Conservation (phyloP, 2,797 vertebrate genomes). For the Lacerta agilis region DNA sequence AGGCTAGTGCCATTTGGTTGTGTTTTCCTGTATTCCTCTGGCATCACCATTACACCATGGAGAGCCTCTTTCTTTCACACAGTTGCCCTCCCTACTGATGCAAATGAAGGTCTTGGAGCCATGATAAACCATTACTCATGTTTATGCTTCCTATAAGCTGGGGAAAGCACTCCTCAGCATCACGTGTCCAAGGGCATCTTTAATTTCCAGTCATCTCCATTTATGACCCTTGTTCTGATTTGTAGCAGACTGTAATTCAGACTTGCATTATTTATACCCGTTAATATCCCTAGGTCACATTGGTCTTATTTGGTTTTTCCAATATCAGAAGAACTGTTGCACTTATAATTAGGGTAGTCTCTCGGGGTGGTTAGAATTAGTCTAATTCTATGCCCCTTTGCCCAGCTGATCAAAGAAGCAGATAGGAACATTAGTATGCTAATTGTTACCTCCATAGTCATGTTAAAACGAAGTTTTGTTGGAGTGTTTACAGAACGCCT, state of each 20-base stretch:
- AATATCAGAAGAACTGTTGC: neutral
- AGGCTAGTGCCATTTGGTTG: neutral
- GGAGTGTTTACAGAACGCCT: neutral
- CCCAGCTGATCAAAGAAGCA: neutral
- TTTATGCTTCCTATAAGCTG: conserved; percentile 29
- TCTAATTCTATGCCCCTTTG: neutral
- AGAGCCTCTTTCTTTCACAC: neutral
- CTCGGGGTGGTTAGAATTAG: neutral
- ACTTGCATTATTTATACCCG: neutral
- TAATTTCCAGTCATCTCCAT: conserved; percentile 30
- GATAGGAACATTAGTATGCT: conserved; percentile 15
- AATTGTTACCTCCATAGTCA: neutral
- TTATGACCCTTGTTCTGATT: conserved; percentile 17
- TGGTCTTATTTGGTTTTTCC: conserved; percentile 17
- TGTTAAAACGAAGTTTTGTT: neutral
- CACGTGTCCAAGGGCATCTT: conserved; percentile 34
- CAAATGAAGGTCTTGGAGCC: conserved; percentile 13
- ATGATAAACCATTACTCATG: neutral
- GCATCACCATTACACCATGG: neutral
- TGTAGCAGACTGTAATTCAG: conserved; percentile 26
- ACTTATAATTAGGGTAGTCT: neutral
- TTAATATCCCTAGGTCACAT: conserved; percentile 1
- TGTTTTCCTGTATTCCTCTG: conserved; percentile 6
- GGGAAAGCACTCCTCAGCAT: conserved; percentile 26
- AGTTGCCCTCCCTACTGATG: neutral